A percentile compares a stretch with the other conserved stretches of the same genome.
These are phyloP conservation scores for Eilema depressum DNA, from an alignment of 2,888 invertebrate species.

Conservation along the genomic window DNA sequence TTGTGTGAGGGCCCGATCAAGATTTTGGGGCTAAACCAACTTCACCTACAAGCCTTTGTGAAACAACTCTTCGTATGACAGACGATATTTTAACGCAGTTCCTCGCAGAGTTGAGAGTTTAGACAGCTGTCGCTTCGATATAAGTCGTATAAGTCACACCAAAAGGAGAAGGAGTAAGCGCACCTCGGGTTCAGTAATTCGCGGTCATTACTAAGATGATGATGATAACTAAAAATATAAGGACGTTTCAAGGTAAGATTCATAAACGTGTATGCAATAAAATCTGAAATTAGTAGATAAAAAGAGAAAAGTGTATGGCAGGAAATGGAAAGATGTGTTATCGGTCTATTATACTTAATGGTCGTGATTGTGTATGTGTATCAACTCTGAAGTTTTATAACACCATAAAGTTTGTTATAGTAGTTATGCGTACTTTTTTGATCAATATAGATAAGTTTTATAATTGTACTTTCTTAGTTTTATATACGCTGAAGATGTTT, in stretches of 20 bases:
- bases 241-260: neutral
- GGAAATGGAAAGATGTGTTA: neutral
- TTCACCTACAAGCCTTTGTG: neutral
- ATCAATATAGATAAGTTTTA: slow-evolving; percentile 39
- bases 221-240: neutral
- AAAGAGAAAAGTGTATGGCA: neutral
- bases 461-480: slow-evolving; percentile 28
- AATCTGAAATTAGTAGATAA: no score
- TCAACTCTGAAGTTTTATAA: slow-evolving; percentile 46
- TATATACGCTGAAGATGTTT: slow-evolving; percentile 54
- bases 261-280: no score
- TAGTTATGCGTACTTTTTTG: slow-evolving; percentile 50
- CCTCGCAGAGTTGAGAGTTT: neutral
- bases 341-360: no score
- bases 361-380: no score
- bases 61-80: no score
- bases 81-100: no score
- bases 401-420: slow-evolving; percentile 38
- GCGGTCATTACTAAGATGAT: no score
- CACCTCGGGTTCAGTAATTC: neutral
- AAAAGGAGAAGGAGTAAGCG: neutral
- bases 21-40: neutral
- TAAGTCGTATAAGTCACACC: neutral
- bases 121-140: neutral
- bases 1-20: neutral